A percentile compares a stretch with the other conserved stretches of the same genome.
These are phyloP conservation scores for Adelosebastes latens DNA, from an alignment of 2,797 vertebrate species.

Conservation along the genomic window DNA sequence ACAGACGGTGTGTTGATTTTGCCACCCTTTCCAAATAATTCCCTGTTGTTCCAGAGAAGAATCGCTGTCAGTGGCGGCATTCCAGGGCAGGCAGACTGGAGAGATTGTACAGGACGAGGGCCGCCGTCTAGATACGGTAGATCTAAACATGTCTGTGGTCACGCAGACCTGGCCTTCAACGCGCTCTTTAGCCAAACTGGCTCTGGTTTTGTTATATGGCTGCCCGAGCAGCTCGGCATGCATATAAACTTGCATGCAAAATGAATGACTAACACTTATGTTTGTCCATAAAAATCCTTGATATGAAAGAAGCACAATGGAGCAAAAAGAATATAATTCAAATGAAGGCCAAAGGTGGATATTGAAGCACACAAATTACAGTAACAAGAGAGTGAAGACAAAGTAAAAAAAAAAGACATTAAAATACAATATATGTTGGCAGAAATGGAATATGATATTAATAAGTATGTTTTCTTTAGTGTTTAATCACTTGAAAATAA, in stretches of 20 bases:
- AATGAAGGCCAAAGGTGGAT: background rate
- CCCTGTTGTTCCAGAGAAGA: slow-evolving; percentile 70
- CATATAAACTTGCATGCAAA: slow-evolving; percentile 19
- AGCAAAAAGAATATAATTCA: background rate
- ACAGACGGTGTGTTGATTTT: slow-evolving; percentile 76
- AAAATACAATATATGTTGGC: no score
- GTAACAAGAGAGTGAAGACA: background rate
- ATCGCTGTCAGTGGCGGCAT: slow-evolving; percentile 60
- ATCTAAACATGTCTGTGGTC: slow-evolving; percentile 68
- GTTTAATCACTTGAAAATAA: no score
- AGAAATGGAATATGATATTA: no score
- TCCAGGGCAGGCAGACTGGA: slow-evolving; percentile 65
- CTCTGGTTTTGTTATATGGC: slow-evolving; percentile 11
- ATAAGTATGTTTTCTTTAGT: no score
- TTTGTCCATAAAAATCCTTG: slow-evolving; percentile 26
- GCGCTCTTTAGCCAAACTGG: slow-evolving; percentile 17
- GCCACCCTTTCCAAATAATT: slow-evolving; percentile 73
- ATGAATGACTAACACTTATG: slow-evolving; percentile 2
- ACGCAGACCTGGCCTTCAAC: slow-evolving; percentile 63
- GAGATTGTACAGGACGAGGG: slow-evolving; percentile 61
- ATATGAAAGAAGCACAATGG: background rate
- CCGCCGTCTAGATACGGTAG: slow-evolving; percentile 43
- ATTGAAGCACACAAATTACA: background rate
- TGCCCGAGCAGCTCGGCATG: background rate
- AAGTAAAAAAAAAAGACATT: background rate